Evolutionary conservation across 2,888 invertebrate species (phyloP).

Genomic region (Morinoia aosen): DNA sequence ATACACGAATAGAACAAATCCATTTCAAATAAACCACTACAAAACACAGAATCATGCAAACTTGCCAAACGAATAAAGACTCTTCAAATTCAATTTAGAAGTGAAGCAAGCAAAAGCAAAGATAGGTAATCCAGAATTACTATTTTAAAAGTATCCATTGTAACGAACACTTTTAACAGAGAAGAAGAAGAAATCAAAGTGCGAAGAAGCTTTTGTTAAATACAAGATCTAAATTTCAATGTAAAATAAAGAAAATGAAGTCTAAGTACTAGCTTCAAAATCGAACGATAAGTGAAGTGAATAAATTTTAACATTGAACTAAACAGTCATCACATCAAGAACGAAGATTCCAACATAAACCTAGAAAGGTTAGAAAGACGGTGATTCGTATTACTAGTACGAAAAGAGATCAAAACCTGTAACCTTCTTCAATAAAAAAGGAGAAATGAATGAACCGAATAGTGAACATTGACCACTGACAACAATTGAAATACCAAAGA

Average conservation of each 20-base stretch:
- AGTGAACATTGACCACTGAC: not conserved
- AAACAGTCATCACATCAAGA: not conserved
- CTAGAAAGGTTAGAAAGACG: not conserved
- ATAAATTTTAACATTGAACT: not conserved
- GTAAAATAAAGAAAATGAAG: not conserved
- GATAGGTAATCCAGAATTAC: not conserved
- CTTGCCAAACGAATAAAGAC: not conserved
- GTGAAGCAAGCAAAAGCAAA: not conserved
- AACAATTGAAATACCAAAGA: not conserved
- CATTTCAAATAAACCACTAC: not conserved
- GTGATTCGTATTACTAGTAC: not conserved
- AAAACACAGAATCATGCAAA: not conserved
- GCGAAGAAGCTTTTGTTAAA: not conserved
- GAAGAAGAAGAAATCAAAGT: too few species aligned
- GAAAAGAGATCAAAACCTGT: not conserved
- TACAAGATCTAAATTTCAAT: not conserved
- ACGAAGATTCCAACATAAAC: not conserved
- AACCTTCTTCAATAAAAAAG: not conserved
- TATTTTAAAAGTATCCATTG: not conserved
- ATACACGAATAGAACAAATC: slow-evolving; percentile 18
- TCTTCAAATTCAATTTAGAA: not conserved
- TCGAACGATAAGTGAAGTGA: not conserved
- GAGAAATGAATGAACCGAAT: not conserved
- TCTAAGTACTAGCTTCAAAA: not conserved
- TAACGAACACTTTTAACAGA: not conserved